phyloP scores from a whole-genome alignment of 2,888 invertebrate species.

The Hypselothyrea guttata region DNA sequence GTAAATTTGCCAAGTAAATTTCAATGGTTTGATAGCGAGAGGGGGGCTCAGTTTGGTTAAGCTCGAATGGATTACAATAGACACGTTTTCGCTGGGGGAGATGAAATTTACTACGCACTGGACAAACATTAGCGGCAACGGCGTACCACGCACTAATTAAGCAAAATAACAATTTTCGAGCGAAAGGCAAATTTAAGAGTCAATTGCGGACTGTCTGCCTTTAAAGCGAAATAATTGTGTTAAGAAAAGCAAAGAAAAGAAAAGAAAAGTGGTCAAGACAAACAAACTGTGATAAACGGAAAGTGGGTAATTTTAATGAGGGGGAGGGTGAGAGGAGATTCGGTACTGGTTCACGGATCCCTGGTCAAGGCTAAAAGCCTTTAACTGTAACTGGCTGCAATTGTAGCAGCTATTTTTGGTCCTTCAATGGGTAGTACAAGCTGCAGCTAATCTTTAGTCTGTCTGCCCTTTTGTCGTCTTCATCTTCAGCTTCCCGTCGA shows the following conservation, averaged over 20 bases:
- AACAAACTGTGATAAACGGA: conserved; percentile 37
- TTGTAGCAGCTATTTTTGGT: conserved; percentile 69
- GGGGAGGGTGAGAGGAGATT: background rate
- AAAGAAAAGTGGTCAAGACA: conserved; percentile 28
- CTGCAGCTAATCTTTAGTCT: conserved; percentile 71
- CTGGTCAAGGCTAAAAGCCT: conserved; percentile 64
- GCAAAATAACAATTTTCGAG: background rate
- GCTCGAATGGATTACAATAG: conserved; percentile 57
- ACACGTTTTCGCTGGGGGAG: conserved; percentile 54
- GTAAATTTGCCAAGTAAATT: conserved; percentile 48
- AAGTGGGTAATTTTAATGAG: too few species aligned
- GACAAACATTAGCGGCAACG: background rate
- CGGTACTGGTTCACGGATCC: conserved; percentile 53
- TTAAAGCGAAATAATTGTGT: conserved; percentile 8
- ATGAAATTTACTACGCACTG: conserved; percentile 8
- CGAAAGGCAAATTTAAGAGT: conserved; percentile 22
- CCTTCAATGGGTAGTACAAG: conserved; percentile 36
- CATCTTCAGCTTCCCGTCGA: conserved; percentile 17
- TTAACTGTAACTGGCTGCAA: conserved; percentile 64
- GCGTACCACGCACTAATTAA: background rate
- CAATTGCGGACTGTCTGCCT: background rate
- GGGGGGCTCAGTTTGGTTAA: conserved; percentile 25
- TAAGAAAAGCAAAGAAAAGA: conserved; percentile 6
- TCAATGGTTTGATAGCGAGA: conserved; percentile 21
- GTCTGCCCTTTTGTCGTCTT: conserved; percentile 60